phyloP scores from a whole-genome alignment of 1,140 invertebrate species.

The Ceratosolen solmsi region DNA sequence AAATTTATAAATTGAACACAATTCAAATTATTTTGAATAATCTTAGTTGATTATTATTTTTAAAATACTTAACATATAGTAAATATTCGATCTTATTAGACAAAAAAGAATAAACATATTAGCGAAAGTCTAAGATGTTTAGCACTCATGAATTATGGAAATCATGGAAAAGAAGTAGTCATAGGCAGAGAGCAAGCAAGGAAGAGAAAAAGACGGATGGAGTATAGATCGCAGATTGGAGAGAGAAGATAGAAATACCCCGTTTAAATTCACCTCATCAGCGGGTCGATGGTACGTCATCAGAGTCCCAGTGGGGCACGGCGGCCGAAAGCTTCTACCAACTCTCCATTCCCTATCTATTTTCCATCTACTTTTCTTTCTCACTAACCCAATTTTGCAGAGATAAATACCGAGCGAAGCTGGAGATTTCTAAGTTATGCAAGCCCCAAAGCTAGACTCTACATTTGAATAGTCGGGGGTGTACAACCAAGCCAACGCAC shows the following conservation, averaged over 20 bases:
- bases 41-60: no score
- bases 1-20: no score
- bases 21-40: no score
- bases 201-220: background rate
- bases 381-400: slow-evolving; percentile 66
- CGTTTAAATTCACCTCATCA: slow-evolving; percentile 66
- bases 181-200: background rate
- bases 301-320: slow-evolving; percentile 57
- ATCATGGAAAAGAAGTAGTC: slow-evolving; percentile 6
- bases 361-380: slow-evolving; percentile 38
- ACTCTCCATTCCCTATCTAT: background rate
- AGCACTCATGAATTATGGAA: slow-evolving; percentile 48
- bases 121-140: slow-evolving; percentile 21
- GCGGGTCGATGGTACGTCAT: slow-evolving; percentile 48
- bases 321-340: slow-evolving; percentile 48
- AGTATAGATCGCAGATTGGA: background rate
- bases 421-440: slow-evolving; percentile 66
- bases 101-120: slow-evolving; percentile 1
- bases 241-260: slow-evolving; percentile 52
- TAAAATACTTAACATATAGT: no score
- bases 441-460: slow-evolving; percentile 42
- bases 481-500: background rate
- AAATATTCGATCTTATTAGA: background rate
- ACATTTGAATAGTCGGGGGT: background rate
- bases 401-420: slow-evolving; percentile 68